These are phyloP conservation scores for Eilema sororculum DNA, from an alignment of 2,888 invertebrate genomes.

Conservation along the genomic window DNA sequence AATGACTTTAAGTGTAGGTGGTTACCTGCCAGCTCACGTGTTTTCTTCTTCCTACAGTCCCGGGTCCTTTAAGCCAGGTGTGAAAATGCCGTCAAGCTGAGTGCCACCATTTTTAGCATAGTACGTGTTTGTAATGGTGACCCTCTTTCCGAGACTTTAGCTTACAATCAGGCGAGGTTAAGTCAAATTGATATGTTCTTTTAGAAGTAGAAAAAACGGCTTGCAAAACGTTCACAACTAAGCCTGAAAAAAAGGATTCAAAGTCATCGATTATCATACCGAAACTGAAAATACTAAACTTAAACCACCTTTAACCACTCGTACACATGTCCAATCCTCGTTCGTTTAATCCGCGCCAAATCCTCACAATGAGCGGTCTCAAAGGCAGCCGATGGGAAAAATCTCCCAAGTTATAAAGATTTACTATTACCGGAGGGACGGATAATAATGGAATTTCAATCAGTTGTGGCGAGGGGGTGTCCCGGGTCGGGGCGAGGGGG, in stretches of 20 bases:
- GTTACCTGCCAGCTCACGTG: no score
- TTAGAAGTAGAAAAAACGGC: no score
- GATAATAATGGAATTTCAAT: conserved; percentile 86
- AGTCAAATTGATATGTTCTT: no score
- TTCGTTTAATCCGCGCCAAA: conserved; percentile 69
- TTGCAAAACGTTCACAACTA: no score
- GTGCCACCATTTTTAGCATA: no score
- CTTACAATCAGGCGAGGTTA: no score
- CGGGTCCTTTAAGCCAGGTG: no score
- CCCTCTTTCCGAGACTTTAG: no score
- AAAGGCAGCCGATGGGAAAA: conserved; percentile 73
- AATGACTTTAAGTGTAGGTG: no score
- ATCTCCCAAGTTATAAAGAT: conserved; percentile 75
- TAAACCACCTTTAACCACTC: background rate
- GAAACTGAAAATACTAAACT: conserved; percentile 2
- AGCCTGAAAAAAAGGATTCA: background rate
- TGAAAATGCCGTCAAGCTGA: no score
- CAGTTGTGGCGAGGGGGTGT: conserved; percentile 60
- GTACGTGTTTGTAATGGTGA: no score
- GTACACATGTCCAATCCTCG: conserved; percentile 43
- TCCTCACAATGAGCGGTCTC: conserved; percentile 70
- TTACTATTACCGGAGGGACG: conserved; percentile 74
- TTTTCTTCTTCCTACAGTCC: no score
- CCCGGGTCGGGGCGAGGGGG: conserved; percentile 25
- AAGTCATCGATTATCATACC: background rate